Evolutionary conservation across 2,113 vertebrate genomes (phyloP), one percentile per base, ranked within the genome.

Genomic region (Cochlearius cochlearius): DNA sequence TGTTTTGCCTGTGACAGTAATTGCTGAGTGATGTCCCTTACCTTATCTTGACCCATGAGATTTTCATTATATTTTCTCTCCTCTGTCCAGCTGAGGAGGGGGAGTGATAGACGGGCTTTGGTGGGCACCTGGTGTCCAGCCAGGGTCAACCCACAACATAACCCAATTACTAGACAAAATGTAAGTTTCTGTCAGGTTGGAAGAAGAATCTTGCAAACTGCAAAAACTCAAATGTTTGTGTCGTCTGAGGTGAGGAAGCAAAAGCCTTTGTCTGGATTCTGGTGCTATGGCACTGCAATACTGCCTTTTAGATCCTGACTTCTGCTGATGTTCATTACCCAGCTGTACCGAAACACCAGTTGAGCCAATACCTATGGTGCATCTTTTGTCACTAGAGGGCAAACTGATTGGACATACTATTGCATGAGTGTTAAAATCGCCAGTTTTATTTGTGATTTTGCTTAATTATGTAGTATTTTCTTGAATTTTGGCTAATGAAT

Each of bases 361-460:
- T 15, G 11, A 82, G 12, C 6, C 25, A 17, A 21, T 7, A 59
- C 1, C 10, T 17, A 1, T 4, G 12, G 12, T 9, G 4, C 6
- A 39, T 34, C 22, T 52, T 80, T 60, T 27, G 3, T 27, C 71
- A 50, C 53, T 75, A 71, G 43, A 78, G 36, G 27, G 36, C 53
- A 82, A 87, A 91, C 4, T 3, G 2, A 56, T 68, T 19, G 43
- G 43, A 75, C 1, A 10, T 10, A 23, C 1, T 1, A 59, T 15
- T 41, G 2, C 18, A 66, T 0, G 3, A 39, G 19, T 29, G 3
- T 49, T 53, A 58, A 63, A 53, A 55, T 22, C 11, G 8, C 3
- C 5, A 0, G 22, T 32, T 75, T 87, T 50, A 36, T n/a, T 16
- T 52, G 20, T 23, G 5, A 39, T 88, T 94, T 86, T 68, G 4